phyloP scores from a whole-genome alignment of 2,113 vertebrate species.

The Anarrhichthys ocellatus region DNA sequence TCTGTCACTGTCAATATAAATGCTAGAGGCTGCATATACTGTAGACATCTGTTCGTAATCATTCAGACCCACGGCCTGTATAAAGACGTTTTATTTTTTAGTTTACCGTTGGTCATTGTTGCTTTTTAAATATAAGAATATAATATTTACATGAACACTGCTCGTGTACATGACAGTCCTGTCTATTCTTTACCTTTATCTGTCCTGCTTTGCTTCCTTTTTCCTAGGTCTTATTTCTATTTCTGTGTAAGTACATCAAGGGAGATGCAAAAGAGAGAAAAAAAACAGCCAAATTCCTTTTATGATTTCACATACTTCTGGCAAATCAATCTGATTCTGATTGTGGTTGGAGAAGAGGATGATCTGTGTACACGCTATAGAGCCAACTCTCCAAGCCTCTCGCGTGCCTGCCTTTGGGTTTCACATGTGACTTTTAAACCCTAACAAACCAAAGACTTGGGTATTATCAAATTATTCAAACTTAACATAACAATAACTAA shows the following conservation, averaged over 20 bases:
- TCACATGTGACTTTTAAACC: neutral
- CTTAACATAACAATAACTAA: neutral
- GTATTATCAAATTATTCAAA: no score
- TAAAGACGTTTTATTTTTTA: no score
- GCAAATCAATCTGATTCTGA: neutral
- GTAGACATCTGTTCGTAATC: neutral
- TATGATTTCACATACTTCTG: neutral
- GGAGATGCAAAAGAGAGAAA: neutral
- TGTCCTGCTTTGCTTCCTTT: neutral
- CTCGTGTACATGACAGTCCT: neutral
- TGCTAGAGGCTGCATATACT: neutral
- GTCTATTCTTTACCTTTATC: neutral
- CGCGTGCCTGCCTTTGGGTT: neutral
- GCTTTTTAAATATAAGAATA: neutral
- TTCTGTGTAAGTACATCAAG: neutral
- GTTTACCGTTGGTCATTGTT: no score
- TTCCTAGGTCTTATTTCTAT: neutral
- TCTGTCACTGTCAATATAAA: conserved; percentile 2
- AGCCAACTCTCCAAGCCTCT: neutral
- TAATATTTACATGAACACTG: neutral
- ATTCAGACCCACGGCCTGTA: no score
- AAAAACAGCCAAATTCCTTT: neutral
- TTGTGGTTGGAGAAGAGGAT: neutral
- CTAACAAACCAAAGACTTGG: no score
- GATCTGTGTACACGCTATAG: neutral